A percentile compares a stretch with the other conserved stretches of the same genome.
These are phyloP conservation scores for Cyphomyrus discorhynchus DNA, from an alignment of 2,113 vertebrate species.

Conservation along the genomic window DNA sequence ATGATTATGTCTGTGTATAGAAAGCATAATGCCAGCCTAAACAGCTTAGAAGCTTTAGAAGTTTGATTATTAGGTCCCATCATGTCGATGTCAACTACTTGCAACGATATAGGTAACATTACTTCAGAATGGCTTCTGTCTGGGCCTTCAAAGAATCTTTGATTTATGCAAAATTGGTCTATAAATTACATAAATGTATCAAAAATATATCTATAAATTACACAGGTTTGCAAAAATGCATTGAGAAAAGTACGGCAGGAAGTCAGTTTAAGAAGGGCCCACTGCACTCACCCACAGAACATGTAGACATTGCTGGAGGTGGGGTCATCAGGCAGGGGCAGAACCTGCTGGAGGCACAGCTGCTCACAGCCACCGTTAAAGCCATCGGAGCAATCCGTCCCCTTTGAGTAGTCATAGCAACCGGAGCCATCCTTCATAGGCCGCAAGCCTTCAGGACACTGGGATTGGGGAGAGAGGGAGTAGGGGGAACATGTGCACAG, in stretches of 20 bases:
- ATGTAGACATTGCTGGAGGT: constrained; percentile 89
- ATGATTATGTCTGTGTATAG: not conserved
- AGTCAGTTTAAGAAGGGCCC: not conserved
- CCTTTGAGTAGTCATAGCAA: constrained; percentile 92
- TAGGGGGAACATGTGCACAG: constrained; percentile 33
- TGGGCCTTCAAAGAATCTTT: not conserved
- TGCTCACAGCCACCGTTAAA: constrained; percentile 96
- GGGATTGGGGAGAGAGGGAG: not conserved
- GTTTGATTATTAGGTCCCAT: not conserved
- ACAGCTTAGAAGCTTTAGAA: not conserved
- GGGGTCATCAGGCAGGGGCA: constrained; percentile 78
- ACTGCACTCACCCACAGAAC: constrained; percentile 90
- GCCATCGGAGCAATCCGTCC: constrained; percentile 93
- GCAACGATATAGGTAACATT: not conserved
- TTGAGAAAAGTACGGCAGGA: not conserved
- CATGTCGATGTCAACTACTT: not conserved
- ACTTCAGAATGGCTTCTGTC: not conserved
- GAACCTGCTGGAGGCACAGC: constrained; percentile 89
- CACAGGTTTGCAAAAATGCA: not conserved
- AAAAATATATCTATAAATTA: not conserved
- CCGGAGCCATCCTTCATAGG: constrained; percentile 97
- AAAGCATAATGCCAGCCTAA: not conserved
- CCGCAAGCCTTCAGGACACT: constrained; percentile 89
- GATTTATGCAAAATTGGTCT: not conserved
- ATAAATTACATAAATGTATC: not conserved